Conservation (phyloP, 2,797 vertebrate genomes). For the Salarias fasciatus region DNA sequence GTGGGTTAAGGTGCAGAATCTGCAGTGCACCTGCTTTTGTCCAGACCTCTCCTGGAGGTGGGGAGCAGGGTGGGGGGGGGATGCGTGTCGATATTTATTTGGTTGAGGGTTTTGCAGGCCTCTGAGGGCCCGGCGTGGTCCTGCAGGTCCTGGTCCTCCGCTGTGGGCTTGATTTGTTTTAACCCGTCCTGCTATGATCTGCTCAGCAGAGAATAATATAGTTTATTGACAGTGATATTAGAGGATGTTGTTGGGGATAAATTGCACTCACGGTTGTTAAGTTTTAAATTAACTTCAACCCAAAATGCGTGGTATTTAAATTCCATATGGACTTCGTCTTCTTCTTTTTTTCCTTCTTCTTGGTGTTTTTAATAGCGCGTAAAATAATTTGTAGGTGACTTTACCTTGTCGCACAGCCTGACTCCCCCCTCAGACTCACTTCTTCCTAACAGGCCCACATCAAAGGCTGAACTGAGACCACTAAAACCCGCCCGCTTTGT, state of each 20-base stretch:
- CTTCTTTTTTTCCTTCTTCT: no score
- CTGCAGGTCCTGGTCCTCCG: not conserved
- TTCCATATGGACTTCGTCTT: no score
- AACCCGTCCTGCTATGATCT: slow-evolving; percentile 8
- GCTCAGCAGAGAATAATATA: no score
- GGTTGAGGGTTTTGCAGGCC: slow-evolving; percentile 19
- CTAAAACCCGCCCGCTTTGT: slow-evolving; percentile 86
- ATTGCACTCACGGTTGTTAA: no score
- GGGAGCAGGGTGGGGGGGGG: not conserved
- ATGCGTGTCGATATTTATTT: slow-evolving; percentile 1
- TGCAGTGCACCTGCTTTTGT: slow-evolving; percentile 14
- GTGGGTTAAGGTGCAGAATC: not conserved
- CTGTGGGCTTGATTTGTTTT: slow-evolving; percentile 14
- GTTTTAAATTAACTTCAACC: no score
- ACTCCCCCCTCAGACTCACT: slow-evolving; percentile 51
- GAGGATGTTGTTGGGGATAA: no score
- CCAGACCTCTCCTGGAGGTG: not conserved
- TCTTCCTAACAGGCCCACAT: slow-evolving; percentile 87
- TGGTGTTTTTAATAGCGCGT: not conserved
- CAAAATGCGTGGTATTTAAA: no score
- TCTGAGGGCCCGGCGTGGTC: slow-evolving; percentile 16
- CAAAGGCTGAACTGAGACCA: slow-evolving; percentile 82
- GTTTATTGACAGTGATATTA: not conserved
- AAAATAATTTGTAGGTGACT: slow-evolving; percentile 36
- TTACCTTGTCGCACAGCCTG: slow-evolving; percentile 57